Evolutionary conservation across 2,888 invertebrate species (phyloP).

Genomic region (Drosophila barbarae): DNA sequence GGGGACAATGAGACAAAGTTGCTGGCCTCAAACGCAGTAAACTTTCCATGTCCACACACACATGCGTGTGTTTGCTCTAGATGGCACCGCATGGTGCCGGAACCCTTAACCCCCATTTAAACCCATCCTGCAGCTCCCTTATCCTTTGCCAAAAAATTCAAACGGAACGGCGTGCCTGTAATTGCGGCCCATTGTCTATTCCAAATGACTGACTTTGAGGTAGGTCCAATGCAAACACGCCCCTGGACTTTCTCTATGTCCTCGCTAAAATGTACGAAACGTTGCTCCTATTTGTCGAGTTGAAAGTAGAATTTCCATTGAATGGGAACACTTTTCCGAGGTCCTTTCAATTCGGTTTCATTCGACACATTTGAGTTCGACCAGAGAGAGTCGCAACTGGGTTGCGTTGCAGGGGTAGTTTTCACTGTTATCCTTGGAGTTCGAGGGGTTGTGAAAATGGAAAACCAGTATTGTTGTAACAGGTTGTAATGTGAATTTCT

Average conservation of each 20-base stretch:
- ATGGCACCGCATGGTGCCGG: conserved; percentile 33
- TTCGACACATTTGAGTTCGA: conserved; percentile 3
- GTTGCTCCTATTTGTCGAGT: neutral
- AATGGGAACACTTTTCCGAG: conserved; percentile 23
- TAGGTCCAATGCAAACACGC: conserved; percentile 55
- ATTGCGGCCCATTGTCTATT: conserved; percentile 65
- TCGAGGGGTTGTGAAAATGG: neutral
- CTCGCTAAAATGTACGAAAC: conserved; percentile 20
- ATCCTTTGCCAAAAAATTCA: conserved; percentile 17
- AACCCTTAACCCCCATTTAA: conserved; percentile 17
- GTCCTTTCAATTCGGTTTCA: conserved; percentile 13
- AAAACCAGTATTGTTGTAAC: conserved; percentile 21
- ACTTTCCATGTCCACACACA: conserved; percentile 19
- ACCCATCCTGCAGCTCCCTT: neutral
- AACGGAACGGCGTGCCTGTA: conserved; percentile 50
- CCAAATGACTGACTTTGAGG: conserved; percentile 65
- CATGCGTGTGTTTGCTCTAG: conserved; percentile 8
- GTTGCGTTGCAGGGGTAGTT: conserved; percentile 42
- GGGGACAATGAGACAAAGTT: conserved; percentile 32
- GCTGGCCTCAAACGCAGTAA: conserved; percentile 20
- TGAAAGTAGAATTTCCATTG: conserved; percentile 9
- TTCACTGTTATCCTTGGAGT: neutral
- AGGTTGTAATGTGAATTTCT: conserved; percentile 10
- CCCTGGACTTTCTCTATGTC: conserved; percentile 11
- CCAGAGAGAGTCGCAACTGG: conserved; percentile 14